Conservation (phyloP, 2,113 vertebrate genomes). For the Sebastes fasciatus region DNA sequence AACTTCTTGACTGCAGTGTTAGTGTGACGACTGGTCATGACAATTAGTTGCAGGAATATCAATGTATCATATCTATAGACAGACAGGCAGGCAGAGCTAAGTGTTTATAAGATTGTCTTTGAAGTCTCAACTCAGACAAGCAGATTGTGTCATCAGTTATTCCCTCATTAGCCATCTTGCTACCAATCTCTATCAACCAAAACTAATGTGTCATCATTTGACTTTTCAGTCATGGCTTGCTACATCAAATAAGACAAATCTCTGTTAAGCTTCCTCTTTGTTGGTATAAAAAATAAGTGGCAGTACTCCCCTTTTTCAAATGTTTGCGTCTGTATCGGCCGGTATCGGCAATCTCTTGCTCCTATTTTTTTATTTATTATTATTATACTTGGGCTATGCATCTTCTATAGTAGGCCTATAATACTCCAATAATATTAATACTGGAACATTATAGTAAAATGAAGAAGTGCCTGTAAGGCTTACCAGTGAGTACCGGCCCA, state of each 20-base stretch:
- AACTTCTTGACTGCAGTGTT: background rate
- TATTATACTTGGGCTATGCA: too few species aligned
- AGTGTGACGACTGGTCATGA: background rate
- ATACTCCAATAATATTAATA: too few species aligned
- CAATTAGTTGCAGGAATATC: background rate
- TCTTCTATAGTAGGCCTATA: too few species aligned
- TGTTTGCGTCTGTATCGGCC: too few species aligned
- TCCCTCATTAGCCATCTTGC: background rate
- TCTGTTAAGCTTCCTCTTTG: background rate
- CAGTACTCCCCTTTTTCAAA: too few species aligned
- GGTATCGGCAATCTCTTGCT: too few species aligned
- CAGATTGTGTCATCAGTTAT: background rate
- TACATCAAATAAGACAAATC: slow-evolving; percentile 1
- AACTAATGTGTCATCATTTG: background rate
- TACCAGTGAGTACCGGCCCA: too few species aligned
- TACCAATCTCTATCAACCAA: background rate
- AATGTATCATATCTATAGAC: background rate
- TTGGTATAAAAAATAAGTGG: background rate
- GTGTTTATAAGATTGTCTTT: background rate
- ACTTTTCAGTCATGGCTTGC: background rate
- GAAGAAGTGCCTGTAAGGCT: too few species aligned
- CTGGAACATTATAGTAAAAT: too few species aligned
- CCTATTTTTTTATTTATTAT: too few species aligned
- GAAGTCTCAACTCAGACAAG: background rate
- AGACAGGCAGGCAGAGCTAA: background rate